phyloP scores from a whole-genome alignment of 2,797 vertebrate species.

The Ptychadena robeensis region DNA sequence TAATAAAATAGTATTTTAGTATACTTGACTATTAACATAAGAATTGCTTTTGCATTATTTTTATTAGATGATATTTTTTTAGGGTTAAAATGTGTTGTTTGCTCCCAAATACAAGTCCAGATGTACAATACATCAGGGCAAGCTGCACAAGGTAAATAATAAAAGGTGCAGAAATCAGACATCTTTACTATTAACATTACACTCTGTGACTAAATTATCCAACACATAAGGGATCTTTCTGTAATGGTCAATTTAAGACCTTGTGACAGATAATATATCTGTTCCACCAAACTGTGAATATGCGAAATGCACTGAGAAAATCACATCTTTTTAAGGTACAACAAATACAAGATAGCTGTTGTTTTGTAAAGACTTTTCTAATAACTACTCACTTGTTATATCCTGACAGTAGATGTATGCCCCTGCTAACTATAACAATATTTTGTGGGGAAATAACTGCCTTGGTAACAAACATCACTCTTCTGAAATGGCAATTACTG shows the following conservation, averaged over 20 bases:
- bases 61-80: too few relatives aligned
- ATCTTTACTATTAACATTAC: too few relatives aligned
- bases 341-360: background rate
- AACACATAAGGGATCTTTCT: too few relatives aligned
- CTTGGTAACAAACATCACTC: slow-evolving; percentile 18
- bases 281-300: background rate
- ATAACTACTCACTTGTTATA: background rate
- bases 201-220: too few relatives aligned
- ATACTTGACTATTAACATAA: too few relatives aligned
- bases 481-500: slow-evolving; percentile 36
- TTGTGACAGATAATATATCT: background rate
- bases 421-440: slow-evolving; percentile 3
- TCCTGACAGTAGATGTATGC: background rate
- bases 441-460: background rate
- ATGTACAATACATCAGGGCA: too few relatives aligned
- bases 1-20: too few relatives aligned
- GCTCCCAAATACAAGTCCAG: too few relatives aligned
- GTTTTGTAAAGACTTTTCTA: background rate
- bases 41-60: too few relatives aligned
- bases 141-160: too few relatives aligned
- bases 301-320: background rate
- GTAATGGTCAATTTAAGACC: background rate
- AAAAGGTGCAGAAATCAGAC: too few relatives aligned
- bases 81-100: too few relatives aligned
- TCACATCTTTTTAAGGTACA: background rate